phyloP scores from a whole-genome alignment of 2,797 vertebrate genomes.

The Epinephelus coioides region DNA sequence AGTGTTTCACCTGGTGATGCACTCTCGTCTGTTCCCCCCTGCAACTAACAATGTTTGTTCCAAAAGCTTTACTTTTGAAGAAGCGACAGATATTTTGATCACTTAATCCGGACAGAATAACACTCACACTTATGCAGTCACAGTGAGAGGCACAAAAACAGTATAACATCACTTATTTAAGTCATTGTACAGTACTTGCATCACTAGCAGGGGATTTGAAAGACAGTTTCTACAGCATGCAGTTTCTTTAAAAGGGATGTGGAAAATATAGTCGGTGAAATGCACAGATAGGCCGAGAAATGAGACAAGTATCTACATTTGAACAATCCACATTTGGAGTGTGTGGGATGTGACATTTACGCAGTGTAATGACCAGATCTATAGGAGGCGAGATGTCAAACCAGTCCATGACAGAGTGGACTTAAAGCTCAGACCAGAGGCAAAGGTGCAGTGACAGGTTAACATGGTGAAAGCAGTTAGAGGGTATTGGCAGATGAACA shows the following conservation, averaged over 20 bases:
- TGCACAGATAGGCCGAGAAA: slow-evolving; percentile 33
- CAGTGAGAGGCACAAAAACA: slow-evolving; percentile 44
- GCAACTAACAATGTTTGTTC: slow-evolving; percentile 34
- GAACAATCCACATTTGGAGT: slow-evolving; percentile 33
- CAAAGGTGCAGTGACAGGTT: slow-evolving; percentile 41
- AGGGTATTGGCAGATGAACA: slow-evolving; percentile 37
- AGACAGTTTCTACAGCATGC: slow-evolving; percentile 47
- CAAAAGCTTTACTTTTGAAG: slow-evolving; percentile 36
- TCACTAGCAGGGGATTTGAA: slow-evolving; percentile 51
- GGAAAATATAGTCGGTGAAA: slow-evolving; percentile 28
- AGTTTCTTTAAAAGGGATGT: slow-evolving; percentile 16
- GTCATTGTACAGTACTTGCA: slow-evolving; percentile 47
- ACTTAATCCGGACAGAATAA: slow-evolving; percentile 53
- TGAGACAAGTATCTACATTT: slow-evolving; percentile 23
- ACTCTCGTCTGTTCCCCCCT: slow-evolving; percentile 30
- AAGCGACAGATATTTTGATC: slow-evolving; percentile 43
- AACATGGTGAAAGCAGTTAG: slow-evolving; percentile 49
- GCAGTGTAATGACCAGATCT: slow-evolving; percentile 29
- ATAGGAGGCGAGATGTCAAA: slow-evolving; percentile 54
- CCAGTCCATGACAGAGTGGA: slow-evolving; percentile 35
- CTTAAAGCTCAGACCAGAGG: slow-evolving; percentile 36
- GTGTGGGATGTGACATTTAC: slow-evolving; percentile 34
- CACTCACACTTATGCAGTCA: slow-evolving; percentile 50
- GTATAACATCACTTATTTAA: slow-evolving; percentile 52
- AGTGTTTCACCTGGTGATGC: slow-evolving; percentile 37